Evolutionary conservation across 2,113 vertebrate genomes (phyloP), one percentile per base, ranked within the genome.

Genomic region (Muntiacus muntjak): DNA sequence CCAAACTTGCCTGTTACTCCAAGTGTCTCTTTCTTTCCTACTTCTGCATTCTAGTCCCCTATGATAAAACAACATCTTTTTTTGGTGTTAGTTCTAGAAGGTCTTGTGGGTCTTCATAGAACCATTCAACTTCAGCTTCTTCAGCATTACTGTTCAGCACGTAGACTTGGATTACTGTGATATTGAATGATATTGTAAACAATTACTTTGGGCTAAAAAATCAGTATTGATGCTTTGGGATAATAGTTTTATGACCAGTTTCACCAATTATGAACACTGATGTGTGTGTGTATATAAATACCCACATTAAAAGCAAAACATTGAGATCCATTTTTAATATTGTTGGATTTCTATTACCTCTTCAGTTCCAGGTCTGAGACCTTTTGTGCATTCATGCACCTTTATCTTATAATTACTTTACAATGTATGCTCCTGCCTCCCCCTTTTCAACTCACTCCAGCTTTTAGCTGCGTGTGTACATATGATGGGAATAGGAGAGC

Each of bases 61-160:
- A 17, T 64, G 15, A 64, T 64, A 30, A 64, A 64, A 17, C n/a
- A n/a, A n/a, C n/a, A n/a, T n/a, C n/a, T n/a, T n/a, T n/a, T 64
- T 17, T 64, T 43, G 30, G 7, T n/a, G 1, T 64, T 64, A 64
- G 15, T 64, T 64, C 30, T 64, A 64, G 30, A 64, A 17, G 3
- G 15, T 67, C 7, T 64, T 67, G 7, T 67, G 16, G 16, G 16
- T 67, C 62, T 67, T n/a, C 3, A n/a, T n/a, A 67, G 62, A 67
- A 67, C 15, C 33, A 19, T n/a, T n/a, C 33, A 67, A 19, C 62
- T 67, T 67, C 16, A 67, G 33, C 33, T 67, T 67, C 16, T n/a
- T 67, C 16, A 19, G 7, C 62, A n/a, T n/a, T 67, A 16, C 15
- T 67, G 16, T 7, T 67, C 7, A 0, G 33, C 0, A 0, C 33